Conservation (phyloP, 2,888 invertebrate species). For the Xestia ashworthii region DNA sequence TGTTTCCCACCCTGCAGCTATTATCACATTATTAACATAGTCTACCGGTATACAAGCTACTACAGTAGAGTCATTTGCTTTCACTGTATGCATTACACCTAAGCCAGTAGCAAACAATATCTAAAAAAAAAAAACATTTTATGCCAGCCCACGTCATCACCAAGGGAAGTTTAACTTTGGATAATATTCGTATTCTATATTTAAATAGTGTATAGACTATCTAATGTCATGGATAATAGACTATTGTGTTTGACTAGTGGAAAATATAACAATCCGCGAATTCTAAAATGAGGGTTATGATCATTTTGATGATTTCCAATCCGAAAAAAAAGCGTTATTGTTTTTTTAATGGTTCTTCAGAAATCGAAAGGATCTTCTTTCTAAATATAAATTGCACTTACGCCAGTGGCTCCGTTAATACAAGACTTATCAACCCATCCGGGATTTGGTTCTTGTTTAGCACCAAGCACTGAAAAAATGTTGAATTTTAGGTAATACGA, state of each 20-base stretch:
- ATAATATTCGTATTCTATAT: background rate
- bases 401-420: slow-evolving; percentile 18
- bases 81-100: background rate
- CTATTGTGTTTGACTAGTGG: background rate
- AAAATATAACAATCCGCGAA: background rate
- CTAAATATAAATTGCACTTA: slow-evolving; percentile 8
- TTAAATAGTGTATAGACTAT: background rate
- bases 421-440: slow-evolving; percentile 35
- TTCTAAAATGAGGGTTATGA: background rate
- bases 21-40: slow-evolving; percentile 18
- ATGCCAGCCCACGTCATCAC: background rate
- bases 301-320: too few species aligned
- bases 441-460: slow-evolving; percentile 27
- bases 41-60: background rate
- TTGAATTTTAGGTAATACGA: background rate
- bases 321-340: too few species aligned
- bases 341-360: background rate
- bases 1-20: slow-evolving; percentile 27
- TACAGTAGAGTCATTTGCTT: fast-evolving
- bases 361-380: background rate
- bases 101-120: fast-evolving
- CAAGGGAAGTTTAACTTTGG: background rate
- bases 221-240: background rate
- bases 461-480: background rate
- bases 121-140: background rate